Conservation (phyloP, 2,888 invertebrate genomes). For the Hydroisotoma schaefferi region DNA sequence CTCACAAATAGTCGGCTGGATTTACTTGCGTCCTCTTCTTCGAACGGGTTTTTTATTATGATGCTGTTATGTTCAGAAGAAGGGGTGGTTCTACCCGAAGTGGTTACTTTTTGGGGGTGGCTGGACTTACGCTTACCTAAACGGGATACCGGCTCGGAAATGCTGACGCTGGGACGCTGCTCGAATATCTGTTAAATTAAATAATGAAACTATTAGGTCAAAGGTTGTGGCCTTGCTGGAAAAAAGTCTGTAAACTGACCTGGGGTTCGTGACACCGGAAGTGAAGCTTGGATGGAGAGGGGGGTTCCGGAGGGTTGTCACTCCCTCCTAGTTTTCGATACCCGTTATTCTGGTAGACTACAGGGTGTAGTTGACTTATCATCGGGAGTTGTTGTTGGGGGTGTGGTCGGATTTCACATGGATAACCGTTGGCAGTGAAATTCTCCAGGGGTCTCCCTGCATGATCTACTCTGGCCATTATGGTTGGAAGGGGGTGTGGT, state of each 20-base stretch:
- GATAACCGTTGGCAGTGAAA: constrained; percentile 9
- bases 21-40: constrained; percentile 11
- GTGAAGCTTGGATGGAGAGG: too few relatives aligned
- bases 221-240: too few relatives aligned
- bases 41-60: constrained; percentile 25
- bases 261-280: too few relatives aligned
- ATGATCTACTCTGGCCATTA: constrained; percentile 5
- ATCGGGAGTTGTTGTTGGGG: not conserved
- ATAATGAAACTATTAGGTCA: too few relatives aligned
- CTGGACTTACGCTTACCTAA: constrained; percentile 10
- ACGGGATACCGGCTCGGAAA: not conserved
- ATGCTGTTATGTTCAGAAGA: constrained; percentile 10
- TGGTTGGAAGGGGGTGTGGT: not conserved
- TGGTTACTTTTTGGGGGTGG: not conserved
- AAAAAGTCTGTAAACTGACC: too few relatives aligned
- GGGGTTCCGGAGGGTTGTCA: too few relatives aligned
- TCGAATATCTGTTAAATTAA: too few relatives aligned
- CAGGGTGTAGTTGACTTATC: too few relatives aligned
- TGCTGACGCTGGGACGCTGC: too few relatives aligned
- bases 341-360: too few relatives aligned
- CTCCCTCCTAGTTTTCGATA: too few relatives aligned
- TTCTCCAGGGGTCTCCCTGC: not conserved
- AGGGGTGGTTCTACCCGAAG: not conserved
- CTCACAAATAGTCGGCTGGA: not conserved
- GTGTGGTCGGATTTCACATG: not conserved